Evolutionary conservation across 2,888 invertebrate species (phyloP), one percentile per base, ranked within the genome.

Genomic region (Saturnia pavonia): DNA sequence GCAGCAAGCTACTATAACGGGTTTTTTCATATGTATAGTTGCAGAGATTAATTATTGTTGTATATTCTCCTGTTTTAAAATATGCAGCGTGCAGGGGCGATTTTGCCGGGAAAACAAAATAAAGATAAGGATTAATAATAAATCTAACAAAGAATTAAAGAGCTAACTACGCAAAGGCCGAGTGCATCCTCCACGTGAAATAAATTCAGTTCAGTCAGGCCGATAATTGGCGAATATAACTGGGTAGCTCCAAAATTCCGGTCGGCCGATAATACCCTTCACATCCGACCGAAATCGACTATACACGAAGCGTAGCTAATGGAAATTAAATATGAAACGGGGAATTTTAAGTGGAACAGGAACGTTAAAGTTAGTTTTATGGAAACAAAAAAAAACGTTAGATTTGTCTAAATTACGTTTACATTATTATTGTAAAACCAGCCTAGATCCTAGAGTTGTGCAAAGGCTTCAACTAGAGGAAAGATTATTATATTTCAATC

Each of bases 201-300:
- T 60, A 60, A 60, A 25, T 27, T 60, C 57, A 19, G 57, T 60
- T 27, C 57, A 60, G 57, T 27, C 57, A 60, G 27, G 57, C 27
- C 57, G 27, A 27, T 60, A 60, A 60, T 60, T 60, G 57, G 57
- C 27, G 57, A 14, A 60, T 60, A 60, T 60, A 60, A 60, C 57
- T 25, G 25, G 0, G 57, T 4, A 54, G n/a, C 57, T 60, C 25
- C 27, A 60, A 25, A 60, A 60, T 60, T 27, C 57, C 25, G 57
- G 19, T 25, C 57, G 57, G 57, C 27, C 14, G 25, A 60, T 60
- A 60, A 60, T 60, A 25, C 57, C 25, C 14, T 25, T 14, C 27
- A 22, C 14, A 27, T 60, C 25, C 57, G 25, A 27, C 11, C 27
- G 27, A 14, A 8, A 14, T 60, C 57, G 57, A 60, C 25, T 60